Base-by-base conservation (phyloP, 2,888 invertebrate species). In the Acronicta aceris region DNA sequence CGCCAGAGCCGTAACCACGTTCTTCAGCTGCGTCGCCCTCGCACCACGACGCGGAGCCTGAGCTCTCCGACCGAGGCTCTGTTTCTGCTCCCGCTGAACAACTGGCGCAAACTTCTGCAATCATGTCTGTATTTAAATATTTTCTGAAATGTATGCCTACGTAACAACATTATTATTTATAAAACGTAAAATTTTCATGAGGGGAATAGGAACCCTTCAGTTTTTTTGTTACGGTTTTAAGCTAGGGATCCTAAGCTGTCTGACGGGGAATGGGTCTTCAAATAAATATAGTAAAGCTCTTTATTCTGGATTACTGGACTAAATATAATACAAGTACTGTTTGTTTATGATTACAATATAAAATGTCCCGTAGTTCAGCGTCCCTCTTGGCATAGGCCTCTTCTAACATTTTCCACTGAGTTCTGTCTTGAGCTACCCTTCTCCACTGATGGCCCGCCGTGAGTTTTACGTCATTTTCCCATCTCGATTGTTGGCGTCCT, bases 1-100 rank as follows among this genome's bases (percentile, higher is more conserved):
- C 95, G 1, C 91, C 95, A 56, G 95, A 95, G 47, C 95, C 96
- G 74, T 95, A 95, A 46, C 95, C 95, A 36, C 92, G 88, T 81
- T 92, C 92, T 66, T 91, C 92, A 9, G 87, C 95, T 6, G 70
- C 77, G 38, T 93, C 95, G 45, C 95, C 95, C 62, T 96, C 96
- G 68, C 95, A 95, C 95, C 91, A 95, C 74, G 87, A 95, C 86
- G 83, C 92, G 79, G 84, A 95, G 79, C 95, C 95, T 58, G 93
- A 93, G 82, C 93, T 94, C 68, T 87, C 91, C 6, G 91, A 92
- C 21, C 86, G 83, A 10, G 88, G 87, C 27, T 92, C 95, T 78
- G 88, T 93, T 87, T 86, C 95, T 83, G 87, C 94, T 72, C 93
- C 94, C 73, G 92, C 93, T 21, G 94, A 93, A 77, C 93, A 92